Evolutionary conservation across 2,113 vertebrate genomes (phyloP).

Genomic region (Pelecanus crispus): DNA sequence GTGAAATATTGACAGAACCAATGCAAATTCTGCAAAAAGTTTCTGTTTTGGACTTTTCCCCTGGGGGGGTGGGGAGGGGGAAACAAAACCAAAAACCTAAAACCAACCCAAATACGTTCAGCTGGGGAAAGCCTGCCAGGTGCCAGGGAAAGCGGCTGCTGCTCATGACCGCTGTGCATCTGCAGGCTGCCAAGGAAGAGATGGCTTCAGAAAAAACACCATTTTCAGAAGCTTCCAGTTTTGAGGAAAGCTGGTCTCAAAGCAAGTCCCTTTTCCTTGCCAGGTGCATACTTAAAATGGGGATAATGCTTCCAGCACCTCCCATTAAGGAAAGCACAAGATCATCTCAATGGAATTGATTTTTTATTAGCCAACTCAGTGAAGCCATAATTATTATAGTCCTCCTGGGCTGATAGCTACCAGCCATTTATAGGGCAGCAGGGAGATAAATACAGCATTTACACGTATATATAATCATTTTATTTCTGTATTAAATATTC

Average conservation of each 20-base stretch:
- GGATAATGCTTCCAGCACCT: neutral
- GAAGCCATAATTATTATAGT: neutral
- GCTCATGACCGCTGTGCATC: accelerated
- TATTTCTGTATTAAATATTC: constrained; percentile 30
- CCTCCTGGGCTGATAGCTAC: constrained; percentile 9
- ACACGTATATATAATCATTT: neutral
- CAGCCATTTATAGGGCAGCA: neutral
- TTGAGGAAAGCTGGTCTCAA: neutral
- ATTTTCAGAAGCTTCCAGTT: neutral
- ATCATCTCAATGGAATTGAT: neutral
- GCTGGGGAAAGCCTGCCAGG: neutral
- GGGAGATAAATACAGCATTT: constrained; percentile 31
- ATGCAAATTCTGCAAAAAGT: neutral
- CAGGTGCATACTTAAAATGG: neutral
- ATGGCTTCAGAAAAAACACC: neutral
- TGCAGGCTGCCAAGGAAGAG: neutral
- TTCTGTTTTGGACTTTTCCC: neutral
- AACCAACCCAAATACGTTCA: neutral
- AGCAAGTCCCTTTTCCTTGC: neutral
- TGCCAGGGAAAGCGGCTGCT: neutral
- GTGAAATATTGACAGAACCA: neutral
- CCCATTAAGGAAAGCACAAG: neutral
- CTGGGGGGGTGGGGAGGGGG: too few relatives aligned
- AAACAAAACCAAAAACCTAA: neutral
- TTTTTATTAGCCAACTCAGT: neutral